Conservation (phyloP, 2,797 vertebrate species). For the Danionella dracula region DNA sequence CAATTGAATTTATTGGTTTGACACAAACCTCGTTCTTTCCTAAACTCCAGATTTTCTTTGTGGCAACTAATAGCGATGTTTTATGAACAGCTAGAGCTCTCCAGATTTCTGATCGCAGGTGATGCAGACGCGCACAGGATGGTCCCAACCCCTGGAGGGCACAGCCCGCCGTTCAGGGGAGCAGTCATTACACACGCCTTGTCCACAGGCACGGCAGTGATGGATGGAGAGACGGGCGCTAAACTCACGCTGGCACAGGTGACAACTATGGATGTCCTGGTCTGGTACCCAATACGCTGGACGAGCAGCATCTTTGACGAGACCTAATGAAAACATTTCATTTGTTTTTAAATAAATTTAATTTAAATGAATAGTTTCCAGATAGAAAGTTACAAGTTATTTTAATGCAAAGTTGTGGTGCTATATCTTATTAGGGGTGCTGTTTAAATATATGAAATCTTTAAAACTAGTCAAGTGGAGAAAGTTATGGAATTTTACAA, state of each 20-base stretch:
- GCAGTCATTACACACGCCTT: constrained; percentile 93
- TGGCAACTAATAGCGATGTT: constrained; percentile 7
- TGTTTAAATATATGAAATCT: too few species aligned
- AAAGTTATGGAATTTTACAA: too few species aligned
- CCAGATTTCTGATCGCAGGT: constrained; percentile 90
- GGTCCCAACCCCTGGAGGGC: constrained; percentile 96
- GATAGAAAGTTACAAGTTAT: too few species aligned
- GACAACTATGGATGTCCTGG: constrained; percentile 90
- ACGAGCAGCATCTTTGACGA: constrained; percentile 92
- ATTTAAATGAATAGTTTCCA: neutral
- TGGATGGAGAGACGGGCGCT: constrained; percentile 90
- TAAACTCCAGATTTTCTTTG: constrained; percentile 13
- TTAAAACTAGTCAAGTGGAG: too few species aligned
- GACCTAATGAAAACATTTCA: constrained; percentile 61
- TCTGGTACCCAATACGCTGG: constrained; percentile 97
- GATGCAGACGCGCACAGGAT: constrained; percentile 90
- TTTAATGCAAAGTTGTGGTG: too few species aligned
- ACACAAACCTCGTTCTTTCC: neutral
- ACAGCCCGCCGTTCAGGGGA: constrained; percentile 86
- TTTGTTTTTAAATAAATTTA: neutral
- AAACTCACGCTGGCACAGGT: constrained; percentile 88
- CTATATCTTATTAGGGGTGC: too few species aligned
- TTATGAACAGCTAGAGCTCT: constrained; percentile 81
- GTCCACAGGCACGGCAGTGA: constrained; percentile 95
- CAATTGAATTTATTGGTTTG: constrained; percentile 9